Base-by-base conservation (phyloP, 2,797 vertebrate species). In the Phataginus tetradactyla region DNA sequence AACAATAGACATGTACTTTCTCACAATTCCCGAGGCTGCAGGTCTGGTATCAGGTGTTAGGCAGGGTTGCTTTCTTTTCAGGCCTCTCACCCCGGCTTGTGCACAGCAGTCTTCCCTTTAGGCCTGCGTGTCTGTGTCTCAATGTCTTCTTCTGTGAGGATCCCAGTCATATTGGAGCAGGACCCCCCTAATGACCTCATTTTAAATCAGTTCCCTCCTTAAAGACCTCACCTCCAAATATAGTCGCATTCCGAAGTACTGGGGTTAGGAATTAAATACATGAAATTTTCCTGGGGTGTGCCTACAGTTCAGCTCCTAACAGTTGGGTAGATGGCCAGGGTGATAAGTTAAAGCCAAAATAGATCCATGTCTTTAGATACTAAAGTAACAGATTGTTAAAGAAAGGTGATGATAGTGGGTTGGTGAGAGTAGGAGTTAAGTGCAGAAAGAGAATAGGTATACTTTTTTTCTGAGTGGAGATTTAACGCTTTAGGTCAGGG, bases 401-500 rank as follows among this genome's bases (percentile, higher is more conserved):
- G 42, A 63, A 86, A 66, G 15, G 15, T 77, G 23, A 39, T 69
- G 34, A 57, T 55, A 13, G 77, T 45, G 34, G 18, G 39, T 53
- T 86, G 34, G 55, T 72, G 25, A 71, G 21, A 78, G 2, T 45
- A 25, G 45, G 29, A 4, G 69, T 75, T 78, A 55, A 42, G 49
- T 39, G n/a, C 25, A 79, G 18, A 49, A 85, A 64, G 12, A 39
- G 7, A 61, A 75, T 13, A 90, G 59, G 29, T 61, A 75, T 5
- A 53, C 6, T 5, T 86, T 86, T 61, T 86, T 68, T n/a, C 53
- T 81, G 11, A 71, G 23, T 84, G 39, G 25, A 91, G 25, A 81
- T 86, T 80, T 86, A 94, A 87, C 71, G 94, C 29, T 64, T 87
- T 63, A 86, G 84, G 34, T 78, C 17, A 78, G 37, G 3, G 34